A percentile compares a stretch with the other conserved stretches of the same genome.
Evolutionary conservation across 2,888 invertebrate species (phyloP).

Genomic region (Sceliomorpha sp.): DNA sequence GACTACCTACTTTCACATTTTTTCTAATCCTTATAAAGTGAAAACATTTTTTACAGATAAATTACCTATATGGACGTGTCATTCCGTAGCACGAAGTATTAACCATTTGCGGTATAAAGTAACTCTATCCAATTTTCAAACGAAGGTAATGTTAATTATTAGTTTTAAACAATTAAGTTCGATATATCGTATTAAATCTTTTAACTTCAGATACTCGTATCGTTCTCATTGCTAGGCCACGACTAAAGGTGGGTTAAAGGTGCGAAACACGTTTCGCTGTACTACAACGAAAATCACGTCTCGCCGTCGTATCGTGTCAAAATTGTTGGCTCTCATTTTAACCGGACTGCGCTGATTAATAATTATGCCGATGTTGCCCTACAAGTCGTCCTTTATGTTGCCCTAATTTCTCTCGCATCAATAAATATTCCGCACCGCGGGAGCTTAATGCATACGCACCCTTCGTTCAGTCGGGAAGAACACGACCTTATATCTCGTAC

Average conservation of each 20-base stretch:
- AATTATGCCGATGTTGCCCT: slow-evolving; percentile 47
- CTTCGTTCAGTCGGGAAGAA: slow-evolving; percentile 23
- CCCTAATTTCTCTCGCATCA: slow-evolving; percentile 53
- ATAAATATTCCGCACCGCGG: slow-evolving; percentile 41
- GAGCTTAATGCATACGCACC: slow-evolving; percentile 32
- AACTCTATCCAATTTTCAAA: too few species aligned
- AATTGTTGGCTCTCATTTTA: slow-evolving; percentile 4
- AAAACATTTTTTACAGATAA: neutral
- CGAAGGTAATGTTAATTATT: too few species aligned
- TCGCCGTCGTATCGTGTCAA: slow-evolving; percentile 3
- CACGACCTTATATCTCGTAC: slow-evolving; percentile 23
- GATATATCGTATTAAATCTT: too few species aligned
- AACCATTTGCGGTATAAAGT: too few species aligned
- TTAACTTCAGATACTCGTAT: too few species aligned
- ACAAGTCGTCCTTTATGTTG: slow-evolving; percentile 21
- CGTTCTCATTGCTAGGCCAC: too few species aligned
- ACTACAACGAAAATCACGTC: slow-evolving; percentile 9
- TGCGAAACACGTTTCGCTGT: too few species aligned
- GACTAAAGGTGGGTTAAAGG: too few species aligned
- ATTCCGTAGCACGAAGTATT: too few species aligned
- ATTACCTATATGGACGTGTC: too few species aligned
- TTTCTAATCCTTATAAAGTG: neutral
- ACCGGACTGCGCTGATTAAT: slow-evolving; percentile 44
- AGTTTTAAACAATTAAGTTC: too few species aligned
- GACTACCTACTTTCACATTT: neutral